A percentile compares a stretch with the other conserved stretches of the same genome.
These are phyloP conservation scores for Scaptomyza caliginosa DNA, from an alignment of 2,888 invertebrate species.

Conservation along the genomic window DNA sequence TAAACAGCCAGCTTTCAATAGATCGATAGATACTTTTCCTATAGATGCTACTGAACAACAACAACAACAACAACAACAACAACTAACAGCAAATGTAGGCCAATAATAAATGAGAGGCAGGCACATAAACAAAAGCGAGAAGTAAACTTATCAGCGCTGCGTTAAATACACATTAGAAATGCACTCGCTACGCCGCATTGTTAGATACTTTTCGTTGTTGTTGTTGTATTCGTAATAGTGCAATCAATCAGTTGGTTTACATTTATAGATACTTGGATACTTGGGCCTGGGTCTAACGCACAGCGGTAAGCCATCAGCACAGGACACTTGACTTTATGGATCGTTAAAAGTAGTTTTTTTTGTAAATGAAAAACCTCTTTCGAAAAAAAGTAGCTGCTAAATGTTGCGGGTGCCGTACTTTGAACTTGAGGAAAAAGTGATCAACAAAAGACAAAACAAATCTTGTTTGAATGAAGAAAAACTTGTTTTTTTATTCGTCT, in stretches of 20 bases:
- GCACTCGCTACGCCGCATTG: slow-evolving; percentile 27
- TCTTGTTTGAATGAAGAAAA: slow-evolving; percentile 28
- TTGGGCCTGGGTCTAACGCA: neutral
- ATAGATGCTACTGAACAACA: slow-evolving; percentile 33
- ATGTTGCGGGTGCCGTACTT: slow-evolving; percentile 3
- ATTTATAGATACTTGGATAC: slow-evolving; percentile 46
- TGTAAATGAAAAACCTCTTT: neutral
- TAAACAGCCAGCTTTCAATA: slow-evolving; percentile 24
- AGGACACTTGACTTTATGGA: slow-evolving; percentile 66
- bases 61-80: slow-evolving; percentile 34
- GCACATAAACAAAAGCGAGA: slow-evolving; percentile 56
- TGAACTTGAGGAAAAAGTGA: slow-evolving; percentile 49
- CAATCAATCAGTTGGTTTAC: slow-evolving; percentile 57
- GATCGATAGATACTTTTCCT: slow-evolving; percentile 12
- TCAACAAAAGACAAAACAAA: slow-evolving; percentile 14
- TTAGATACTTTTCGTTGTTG: neutral
- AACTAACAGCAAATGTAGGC: too few species aligned
- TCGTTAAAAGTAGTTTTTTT: slow-evolving; percentile 28
- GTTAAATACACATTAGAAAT: slow-evolving; percentile 30
- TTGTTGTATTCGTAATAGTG: slow-evolving; percentile 42
- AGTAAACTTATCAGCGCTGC: slow-evolving; percentile 52
- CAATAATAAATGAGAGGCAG: slow-evolving; percentile 48
- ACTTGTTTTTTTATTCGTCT: slow-evolving; percentile 50
- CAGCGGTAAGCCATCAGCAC: slow-evolving; percentile 38
- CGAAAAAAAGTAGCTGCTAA: neutral